Percentiles rank a stretch among this genome's conserved stretches.
Conservation (phyloP, 2,113 vertebrate genomes). For the Gallinago paraguaiae region DNA sequence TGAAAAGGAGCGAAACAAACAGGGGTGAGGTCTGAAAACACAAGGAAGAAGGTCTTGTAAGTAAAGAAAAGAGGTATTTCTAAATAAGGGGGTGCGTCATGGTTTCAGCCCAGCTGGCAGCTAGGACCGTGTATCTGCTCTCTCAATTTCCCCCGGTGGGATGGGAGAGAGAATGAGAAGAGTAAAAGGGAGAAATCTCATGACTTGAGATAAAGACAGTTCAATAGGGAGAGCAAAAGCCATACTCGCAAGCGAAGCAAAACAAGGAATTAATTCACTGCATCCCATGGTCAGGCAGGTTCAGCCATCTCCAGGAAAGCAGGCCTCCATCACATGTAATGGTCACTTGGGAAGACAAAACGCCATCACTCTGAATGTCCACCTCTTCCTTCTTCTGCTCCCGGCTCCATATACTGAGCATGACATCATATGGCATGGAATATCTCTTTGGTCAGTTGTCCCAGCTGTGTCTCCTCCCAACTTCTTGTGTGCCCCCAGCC, state of each 20-base stretch:
- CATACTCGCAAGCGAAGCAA: background rate
- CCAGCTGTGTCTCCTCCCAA: background rate
- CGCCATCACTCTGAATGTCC: background rate
- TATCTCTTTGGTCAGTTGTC: background rate
- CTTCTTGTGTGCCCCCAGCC: background rate
- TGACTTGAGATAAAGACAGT: background rate
- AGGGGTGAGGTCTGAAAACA: background rate
- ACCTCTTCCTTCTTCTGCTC: background rate
- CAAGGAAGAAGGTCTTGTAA: background rate
- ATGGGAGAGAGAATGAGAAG: background rate
- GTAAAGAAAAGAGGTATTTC: background rate
- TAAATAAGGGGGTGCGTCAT: background rate
- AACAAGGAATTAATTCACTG: background rate
- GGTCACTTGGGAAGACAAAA: background rate
- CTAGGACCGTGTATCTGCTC: background rate
- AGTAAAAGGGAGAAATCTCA: background rate
- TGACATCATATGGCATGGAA: background rate
- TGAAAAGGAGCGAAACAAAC: background rate
- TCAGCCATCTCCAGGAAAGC: background rate
- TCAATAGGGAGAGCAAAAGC: background rate
- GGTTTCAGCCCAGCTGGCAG: background rate
- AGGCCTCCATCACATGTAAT: background rate
- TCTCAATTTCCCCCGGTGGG: background rate
- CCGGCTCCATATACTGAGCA: background rate
- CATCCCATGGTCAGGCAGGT: background rate